Conservation (phyloP, 2,888 invertebrate genomes). For the Pristionchus arcanus region DNA sequence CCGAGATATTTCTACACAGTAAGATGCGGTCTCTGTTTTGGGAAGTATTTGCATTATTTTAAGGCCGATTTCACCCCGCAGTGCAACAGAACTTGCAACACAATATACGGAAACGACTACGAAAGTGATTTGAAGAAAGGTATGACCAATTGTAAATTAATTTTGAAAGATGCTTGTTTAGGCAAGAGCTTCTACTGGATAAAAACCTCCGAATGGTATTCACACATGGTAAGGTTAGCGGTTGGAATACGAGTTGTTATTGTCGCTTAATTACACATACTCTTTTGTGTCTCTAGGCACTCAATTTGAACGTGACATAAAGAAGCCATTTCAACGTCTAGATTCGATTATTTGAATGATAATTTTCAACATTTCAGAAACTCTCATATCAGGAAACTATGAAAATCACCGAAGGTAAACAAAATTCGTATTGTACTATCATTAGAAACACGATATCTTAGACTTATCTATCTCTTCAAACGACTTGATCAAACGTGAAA, state of each 20-base stretch:
- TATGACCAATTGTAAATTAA: not conserved
- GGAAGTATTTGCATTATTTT: not conserved
- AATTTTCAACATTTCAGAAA: not conserved
- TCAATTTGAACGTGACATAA: no score
- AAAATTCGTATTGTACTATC: not conserved
- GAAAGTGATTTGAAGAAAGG: not conserved
- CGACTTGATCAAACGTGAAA: not conserved
- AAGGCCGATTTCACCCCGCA: not conserved
- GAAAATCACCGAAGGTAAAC: not conserved
- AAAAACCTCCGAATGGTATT: not conserved
- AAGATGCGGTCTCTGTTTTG: not conserved
- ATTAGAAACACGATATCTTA: not conserved
- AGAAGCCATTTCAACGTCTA: no score
- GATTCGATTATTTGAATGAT: no score
- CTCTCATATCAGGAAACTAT: not conserved
- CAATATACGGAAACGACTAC: not conserved
- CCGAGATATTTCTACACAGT: not conserved
- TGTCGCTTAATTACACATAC: no score
- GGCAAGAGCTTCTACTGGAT: not conserved
- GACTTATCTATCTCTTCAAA: not conserved
- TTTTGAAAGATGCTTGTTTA: not conserved
- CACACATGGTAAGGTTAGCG: no score
- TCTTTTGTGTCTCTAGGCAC: no score
- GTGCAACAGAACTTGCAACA: not conserved
- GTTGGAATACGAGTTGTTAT: no score